Evolutionary conservation across 2,888 invertebrate genomes (phyloP).

Genomic region (Dryobota labecula): DNA sequence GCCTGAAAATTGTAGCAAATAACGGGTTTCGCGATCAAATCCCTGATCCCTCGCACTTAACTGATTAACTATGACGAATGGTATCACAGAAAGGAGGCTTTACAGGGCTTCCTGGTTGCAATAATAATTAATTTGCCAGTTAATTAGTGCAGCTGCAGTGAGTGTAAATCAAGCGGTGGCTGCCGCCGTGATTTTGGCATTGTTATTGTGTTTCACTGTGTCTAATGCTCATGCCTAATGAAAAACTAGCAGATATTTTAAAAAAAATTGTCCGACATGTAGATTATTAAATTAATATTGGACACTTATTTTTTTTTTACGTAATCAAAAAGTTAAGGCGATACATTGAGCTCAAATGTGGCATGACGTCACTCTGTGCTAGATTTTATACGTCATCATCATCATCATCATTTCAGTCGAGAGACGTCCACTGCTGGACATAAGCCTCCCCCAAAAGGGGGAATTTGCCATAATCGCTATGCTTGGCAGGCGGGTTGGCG

Average conservation of each 20-base stretch:
- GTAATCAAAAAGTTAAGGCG: no score
- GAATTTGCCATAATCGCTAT: no score
- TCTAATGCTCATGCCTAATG: constrained; percentile 43
- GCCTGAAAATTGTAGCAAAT: not conserved
- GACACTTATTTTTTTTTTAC: no score
- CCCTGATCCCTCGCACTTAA: constrained; percentile 9
- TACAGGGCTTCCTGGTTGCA: constrained; percentile 76
- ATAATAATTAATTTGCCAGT: constrained; percentile 86
- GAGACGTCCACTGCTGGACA: no score
- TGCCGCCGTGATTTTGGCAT: constrained; percentile 64
- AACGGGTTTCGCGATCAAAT: not conserved
- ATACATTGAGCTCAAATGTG: no score
- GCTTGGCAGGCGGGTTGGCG: no score
- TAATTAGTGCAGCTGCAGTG: constrained; percentile 83
- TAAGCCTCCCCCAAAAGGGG: no score
- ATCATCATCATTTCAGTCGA: no score
- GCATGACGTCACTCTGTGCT: no score
- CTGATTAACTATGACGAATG: constrained; percentile 55
- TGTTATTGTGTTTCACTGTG: constrained; percentile 28
- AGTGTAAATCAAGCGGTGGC: constrained; percentile 76
- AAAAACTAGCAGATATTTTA: constrained; percentile 9
- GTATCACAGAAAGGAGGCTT: constrained; percentile 68
- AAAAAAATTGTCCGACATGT: no score
- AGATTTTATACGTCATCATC: no score
- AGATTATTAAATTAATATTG: no score